Evolutionary conservation across 2,888 invertebrate genomes (phyloP), one percentile per base, ranked within the genome.

Genomic region (Rhopalosiphum nymphaeae): DNA sequence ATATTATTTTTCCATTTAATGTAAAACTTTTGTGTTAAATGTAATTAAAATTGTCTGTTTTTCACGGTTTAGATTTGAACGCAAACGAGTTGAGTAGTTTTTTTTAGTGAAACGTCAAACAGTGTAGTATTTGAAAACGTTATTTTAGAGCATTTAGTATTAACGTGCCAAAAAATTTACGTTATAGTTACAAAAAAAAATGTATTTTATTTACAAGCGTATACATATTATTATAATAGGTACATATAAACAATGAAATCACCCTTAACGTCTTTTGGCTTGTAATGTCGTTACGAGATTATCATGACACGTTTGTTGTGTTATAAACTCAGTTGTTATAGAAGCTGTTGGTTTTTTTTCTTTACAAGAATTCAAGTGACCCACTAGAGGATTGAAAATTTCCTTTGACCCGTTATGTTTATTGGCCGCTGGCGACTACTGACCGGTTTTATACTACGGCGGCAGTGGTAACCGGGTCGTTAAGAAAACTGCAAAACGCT

Each of bases 361-460:
- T 88, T 89, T 89, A 93, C 56, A 53, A 93, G 56, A 26, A 90
- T 93, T 26, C 87, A 42, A 94, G 86, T 94, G 90, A 94, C 94
- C 94, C 94, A 94, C 90, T 94, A 91, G 86, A 89, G 93, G 13
- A 90, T 90, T 91, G 86, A 94, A 91, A 46, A 67, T 86, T 86
- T 91, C 26, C 86, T 91, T 90, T 42, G 86, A 49, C 46, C 90
- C 94, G 94, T 94, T 94, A 91, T 94, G 86, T 94, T 94, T 94
- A 94, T 94, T 94, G 86, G 90, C 94, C 90, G 91, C 94, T 44
- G 94, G 94, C 94, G 91, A 85, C 46, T 56, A 61, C 89, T 57
- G 93, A 94, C 94, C 94, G 94, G 94, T 94, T 94, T 93, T 93
- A 46, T 85, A 46, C n/a, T 26, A 53, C 9, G 26, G 13, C 46